phyloP scores from a whole-genome alignment of 2,888 invertebrate genomes.

The Chirona hameri region DNA sequence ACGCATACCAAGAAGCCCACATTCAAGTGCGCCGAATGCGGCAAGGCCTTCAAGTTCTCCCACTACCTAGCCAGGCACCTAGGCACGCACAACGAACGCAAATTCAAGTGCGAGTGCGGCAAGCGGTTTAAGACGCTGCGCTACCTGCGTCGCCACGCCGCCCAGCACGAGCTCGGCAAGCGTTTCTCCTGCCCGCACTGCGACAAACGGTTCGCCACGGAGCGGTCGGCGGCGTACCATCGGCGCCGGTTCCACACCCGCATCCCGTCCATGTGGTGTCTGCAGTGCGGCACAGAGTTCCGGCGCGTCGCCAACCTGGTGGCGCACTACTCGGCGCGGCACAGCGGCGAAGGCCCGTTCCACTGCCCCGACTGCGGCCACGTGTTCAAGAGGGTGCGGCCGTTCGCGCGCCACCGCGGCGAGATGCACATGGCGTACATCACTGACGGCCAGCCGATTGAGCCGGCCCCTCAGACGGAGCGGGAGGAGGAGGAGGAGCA shows the following conservation, averaged over 20 bases:
- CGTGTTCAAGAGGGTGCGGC: not conserved
- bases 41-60: not conserved
- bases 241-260: not conserved
- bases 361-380: conserved; percentile 1
- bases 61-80: not conserved
- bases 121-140: not conserved
- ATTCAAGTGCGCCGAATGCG: not conserved
- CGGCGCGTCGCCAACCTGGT: not conserved
- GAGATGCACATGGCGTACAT: not conserved
- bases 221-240: not conserved
- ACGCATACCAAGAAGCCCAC: not conserved
- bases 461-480: not conserved
- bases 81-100: not conserved
- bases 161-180: not conserved
- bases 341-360: not conserved
- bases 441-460: not conserved
- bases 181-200: not conserved
- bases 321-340: not conserved
- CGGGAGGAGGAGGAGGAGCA: too few species aligned
- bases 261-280: conserved; percentile 2
- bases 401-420: not conserved
- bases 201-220: not conserved
- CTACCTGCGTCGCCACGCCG: not conserved
- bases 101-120: not conserved
- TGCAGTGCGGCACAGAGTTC: conserved; percentile 2